These are phyloP conservation scores for Oreonectes daqikongensis DNA, from an alignment of 2,797 vertebrate species.

Conservation along the genomic window DNA sequence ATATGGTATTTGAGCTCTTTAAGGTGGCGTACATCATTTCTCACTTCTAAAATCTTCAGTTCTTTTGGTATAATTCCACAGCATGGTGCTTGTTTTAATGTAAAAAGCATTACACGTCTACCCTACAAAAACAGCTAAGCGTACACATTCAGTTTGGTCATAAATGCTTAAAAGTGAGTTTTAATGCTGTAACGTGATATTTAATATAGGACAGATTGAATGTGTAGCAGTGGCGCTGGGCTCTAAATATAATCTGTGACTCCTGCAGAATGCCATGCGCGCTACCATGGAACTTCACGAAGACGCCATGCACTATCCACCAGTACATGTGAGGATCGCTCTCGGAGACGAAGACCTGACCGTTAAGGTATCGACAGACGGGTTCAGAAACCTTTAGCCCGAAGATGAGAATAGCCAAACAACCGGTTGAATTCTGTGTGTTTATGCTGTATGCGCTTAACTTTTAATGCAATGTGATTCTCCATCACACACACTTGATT, in stretches of 20 bases:
- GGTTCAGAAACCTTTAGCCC: background rate
- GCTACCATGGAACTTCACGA: constrained; percentile 94
- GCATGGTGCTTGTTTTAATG: background rate
- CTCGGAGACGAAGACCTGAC: constrained; percentile 92
- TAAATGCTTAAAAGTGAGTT: background rate
- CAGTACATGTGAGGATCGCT: constrained; percentile 83
- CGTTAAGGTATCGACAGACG: constrained; percentile 83
- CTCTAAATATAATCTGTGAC: constrained; percentile 47
- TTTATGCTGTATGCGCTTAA: too few species aligned
- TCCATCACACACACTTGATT: background rate
- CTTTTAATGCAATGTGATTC: background rate
- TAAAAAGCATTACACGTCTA: background rate
- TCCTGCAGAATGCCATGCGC: constrained; percentile 93
- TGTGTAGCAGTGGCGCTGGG: background rate
- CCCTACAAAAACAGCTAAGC: background rate
- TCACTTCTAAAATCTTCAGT: background rate
- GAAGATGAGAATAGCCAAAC: too few species aligned
- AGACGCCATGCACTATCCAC: constrained; percentile 84
- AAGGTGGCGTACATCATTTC: constrained; percentile 81
- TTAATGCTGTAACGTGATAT: background rate
- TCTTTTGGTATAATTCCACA: background rate
- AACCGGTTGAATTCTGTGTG: too few species aligned
- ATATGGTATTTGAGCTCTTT: constrained; percentile 99
- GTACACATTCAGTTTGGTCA: background rate
- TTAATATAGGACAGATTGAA: background rate